Evolutionary conservation across 2,888 invertebrate species (phyloP), one percentile per base, ranked within the genome.

Genomic region (Xestia c-nigrum): DNA sequence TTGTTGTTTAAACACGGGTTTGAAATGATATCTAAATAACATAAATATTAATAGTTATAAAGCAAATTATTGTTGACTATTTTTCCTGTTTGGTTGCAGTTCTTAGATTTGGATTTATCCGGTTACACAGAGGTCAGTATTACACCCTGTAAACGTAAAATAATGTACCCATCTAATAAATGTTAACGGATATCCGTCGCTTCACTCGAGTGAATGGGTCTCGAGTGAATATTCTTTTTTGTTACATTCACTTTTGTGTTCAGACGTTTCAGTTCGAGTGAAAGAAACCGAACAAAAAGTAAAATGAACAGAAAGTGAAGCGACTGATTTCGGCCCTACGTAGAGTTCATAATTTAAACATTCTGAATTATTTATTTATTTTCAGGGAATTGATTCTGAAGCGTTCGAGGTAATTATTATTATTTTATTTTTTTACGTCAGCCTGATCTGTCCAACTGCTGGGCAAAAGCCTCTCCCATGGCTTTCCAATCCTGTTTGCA

Each of bases 301-400:
- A 19, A 31, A 59, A 59, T 31, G 1, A 57, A 6, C 57, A 57
- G n/a, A 57, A 57, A 24, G 14, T 57, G 24, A 24, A 24, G 24
- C 24, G 31, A 64, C n/a, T 43, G 14, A n/a, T 64, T 64, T 64
- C 0, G 14, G n/a, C n/a, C 43, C n/a, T 40, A n/a, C 63, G 3
- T 19, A 40, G 40, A 12, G 5, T 63, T 38, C 61, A 63, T 63
- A 38, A 63, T 80, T 46, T 14, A 73, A 47, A 47, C 12, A 46
- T 24, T 40, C 38, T 24, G 52, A 43, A 63, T 24, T 63, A 43
- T n/a, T 59, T 0, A 52, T 57, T 64, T 59, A 31, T 83, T 95
- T 93, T 83, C 91, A 96, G 96, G 95, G 93, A 50, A 87, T 94
- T 38, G 96, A 95, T 84, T 96, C 96, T 0, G 96, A 96, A 83